Conservation (phyloP, 2,113 vertebrate genomes). For the Psettodes erumei region DNA sequence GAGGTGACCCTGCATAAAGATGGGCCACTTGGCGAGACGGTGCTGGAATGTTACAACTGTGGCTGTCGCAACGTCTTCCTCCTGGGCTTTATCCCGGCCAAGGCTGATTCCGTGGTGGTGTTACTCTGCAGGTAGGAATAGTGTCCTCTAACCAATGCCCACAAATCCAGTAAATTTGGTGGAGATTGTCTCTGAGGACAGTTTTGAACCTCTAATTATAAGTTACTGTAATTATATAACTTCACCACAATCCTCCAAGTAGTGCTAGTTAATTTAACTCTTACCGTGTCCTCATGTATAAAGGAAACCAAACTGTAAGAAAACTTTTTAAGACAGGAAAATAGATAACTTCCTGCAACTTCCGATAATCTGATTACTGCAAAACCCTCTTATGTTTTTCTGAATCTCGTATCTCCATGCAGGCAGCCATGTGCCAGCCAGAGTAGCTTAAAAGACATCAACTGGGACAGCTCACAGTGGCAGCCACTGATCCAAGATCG, state of each 20-base stretch:
- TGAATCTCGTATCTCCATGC: slow-evolving; percentile 33
- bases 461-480: slow-evolving; percentile 99
- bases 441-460: slow-evolving; percentile 99
- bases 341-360: too few species aligned
- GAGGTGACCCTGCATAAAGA: slow-evolving; percentile 99
- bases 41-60: slow-evolving; percentile 98
- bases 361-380: too few species aligned
- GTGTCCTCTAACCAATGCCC: neutral
- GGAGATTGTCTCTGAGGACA: neutral
- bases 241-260: neutral
- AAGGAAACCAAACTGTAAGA: neutral
- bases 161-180: neutral
- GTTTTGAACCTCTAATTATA: too few species aligned
- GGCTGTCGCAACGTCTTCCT: slow-evolving; percentile 98
- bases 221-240: neutral
- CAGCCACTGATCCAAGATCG: slow-evolving; percentile 98
- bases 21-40: slow-evolving; percentile 95
- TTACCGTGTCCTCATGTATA: neutral
- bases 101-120: slow-evolving; percentile 97
- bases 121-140: slow-evolving; percentile 96
- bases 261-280: neutral
- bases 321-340: neutral
- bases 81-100: slow-evolving; percentile 97
- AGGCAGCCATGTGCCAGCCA: slow-evolving; percentile 99
- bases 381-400: neutral